Evolutionary conservation across 1,140 invertebrate genomes (phyloP), one percentile per base, ranked within the genome.

Genomic region (Stenopsyche tienmushanensis): DNA sequence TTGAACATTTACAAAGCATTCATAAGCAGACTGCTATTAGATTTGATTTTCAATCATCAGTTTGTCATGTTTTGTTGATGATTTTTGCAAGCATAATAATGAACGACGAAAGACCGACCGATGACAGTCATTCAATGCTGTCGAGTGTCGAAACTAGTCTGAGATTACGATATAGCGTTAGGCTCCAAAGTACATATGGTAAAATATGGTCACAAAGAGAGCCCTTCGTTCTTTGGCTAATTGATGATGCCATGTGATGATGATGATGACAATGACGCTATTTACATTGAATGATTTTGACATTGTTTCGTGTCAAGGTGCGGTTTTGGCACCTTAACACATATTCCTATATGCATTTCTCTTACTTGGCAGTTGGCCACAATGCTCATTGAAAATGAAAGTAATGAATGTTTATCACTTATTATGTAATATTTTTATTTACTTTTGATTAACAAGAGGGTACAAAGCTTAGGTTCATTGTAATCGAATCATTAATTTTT

Each of bases 151-250:
- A 20, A 23, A 42, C n/a, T n/a, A 58, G 23, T 57, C 8, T 3
- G 24, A 34, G 24, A 55, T 26, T 29, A 34, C n/a, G 15, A 26
- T 25, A 3, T 9, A 20, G n/a, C 45, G 24, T 15, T 26, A 20
- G 15, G 29, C 57, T 60, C 62, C n/a, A 41, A 62, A 45, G 62
- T 54, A 17, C 60, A 53, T 53, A 42, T 64, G 62, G 53, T n/a
- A 25, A 53, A 29, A 64, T 64, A 64, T 64, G 62, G 62, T 55
- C 62, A 64, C 62, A 53, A 64, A 53, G 18, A 13, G 15, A n/a
- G 41, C 20, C 42, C 49, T 8, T 17, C 10, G 10, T 62, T 52
- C 10, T 41, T 62, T 52, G 57, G 39, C 44, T 52, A 26, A 52
- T 52, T 13, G n/a, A 18, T 52, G 15, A 23, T 34, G 54, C 47